Evolutionary conservation across 2,797 vertebrate genomes (phyloP).

Genomic region (Ataeniobius toweri): DNA sequence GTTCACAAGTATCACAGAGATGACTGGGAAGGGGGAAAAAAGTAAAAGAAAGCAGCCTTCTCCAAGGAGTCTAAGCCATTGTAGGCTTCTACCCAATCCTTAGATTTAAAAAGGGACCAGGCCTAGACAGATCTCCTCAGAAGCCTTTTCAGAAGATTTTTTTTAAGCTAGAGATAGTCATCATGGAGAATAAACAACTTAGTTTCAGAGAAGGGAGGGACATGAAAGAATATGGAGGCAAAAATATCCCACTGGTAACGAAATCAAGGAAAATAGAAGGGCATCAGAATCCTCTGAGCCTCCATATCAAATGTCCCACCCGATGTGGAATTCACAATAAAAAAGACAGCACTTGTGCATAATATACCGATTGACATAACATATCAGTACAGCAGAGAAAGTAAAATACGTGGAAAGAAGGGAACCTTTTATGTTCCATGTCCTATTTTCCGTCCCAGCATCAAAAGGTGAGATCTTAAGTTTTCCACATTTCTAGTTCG

Average conservation of each 20-base stretch:
- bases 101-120: slow-evolving; percentile 75
- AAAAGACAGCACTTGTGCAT: slow-evolving; percentile 72
- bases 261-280: slow-evolving; percentile 80
- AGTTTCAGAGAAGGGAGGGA: slow-evolving; percentile 72
- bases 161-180: slow-evolving; percentile 75
- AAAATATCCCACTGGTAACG: slow-evolving; percentile 73
- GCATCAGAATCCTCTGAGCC: slow-evolving; percentile 73
- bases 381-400: slow-evolving; percentile 65
- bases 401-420: slow-evolving; percentile 60
- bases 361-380: slow-evolving; percentile 75
- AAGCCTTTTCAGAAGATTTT: slow-evolving; percentile 78
- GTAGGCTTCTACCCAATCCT: slow-evolving; percentile 78
- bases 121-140: slow-evolving; percentile 78
- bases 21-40: slow-evolving; percentile 70
- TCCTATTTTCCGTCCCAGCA: slow-evolving; percentile 48
- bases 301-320: slow-evolving; percentile 72
- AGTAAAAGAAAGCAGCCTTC: slow-evolving; percentile 74
- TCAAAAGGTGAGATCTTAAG: slow-evolving; percentile 75
- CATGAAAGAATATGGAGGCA: slow-evolving; percentile 75
- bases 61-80: slow-evolving; percentile 76
- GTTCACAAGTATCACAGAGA: slow-evolving; percentile 83
- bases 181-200: slow-evolving; percentile 81
- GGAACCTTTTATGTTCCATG: slow-evolving; percentile 70
- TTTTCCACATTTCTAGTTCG: slow-evolving; percentile 61
- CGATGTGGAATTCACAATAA: slow-evolving; percentile 69